Conservation (phyloP, 1,140 invertebrate species). For the Brachionus rotundiformis region DNA sequence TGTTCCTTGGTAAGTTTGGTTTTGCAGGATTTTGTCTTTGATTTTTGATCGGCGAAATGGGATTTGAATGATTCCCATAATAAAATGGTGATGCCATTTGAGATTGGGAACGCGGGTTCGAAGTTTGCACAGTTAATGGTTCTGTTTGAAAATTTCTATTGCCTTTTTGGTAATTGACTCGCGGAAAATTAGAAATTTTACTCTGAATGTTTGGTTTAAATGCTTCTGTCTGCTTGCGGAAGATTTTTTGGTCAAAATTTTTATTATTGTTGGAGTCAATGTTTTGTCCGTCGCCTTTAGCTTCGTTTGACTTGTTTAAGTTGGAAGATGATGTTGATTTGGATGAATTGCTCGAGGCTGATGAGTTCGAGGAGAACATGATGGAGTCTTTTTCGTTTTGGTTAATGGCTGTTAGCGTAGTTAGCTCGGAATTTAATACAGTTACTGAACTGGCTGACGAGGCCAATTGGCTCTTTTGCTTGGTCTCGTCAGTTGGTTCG, state of each 20-base stretch:
- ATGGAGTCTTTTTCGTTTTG: slow-evolving; percentile 19
- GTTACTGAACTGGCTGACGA: slow-evolving; percentile 1
- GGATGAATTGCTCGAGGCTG: background rate
- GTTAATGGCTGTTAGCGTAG: slow-evolving; percentile 8
- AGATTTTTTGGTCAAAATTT: slow-evolving; percentile 9
- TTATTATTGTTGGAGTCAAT: slow-evolving; percentile 18
- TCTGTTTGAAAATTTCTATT: slow-evolving; percentile 12
- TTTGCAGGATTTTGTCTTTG: background rate
- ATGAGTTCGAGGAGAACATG: background rate
- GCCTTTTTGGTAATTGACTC: background rate
- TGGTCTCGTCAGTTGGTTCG: background rate
- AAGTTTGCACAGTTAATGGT: slow-evolving; percentile 19
- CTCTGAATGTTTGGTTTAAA: background rate
- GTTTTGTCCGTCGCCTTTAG: background rate
- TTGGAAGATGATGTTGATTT: slow-evolving; percentile 10
- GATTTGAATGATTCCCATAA: slow-evolving; percentile 25
- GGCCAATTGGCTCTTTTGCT: background rate
- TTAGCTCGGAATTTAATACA: background rate
- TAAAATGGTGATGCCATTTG: slow-evolving; percentile 40
- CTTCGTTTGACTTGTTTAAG: slow-evolving; percentile 13
- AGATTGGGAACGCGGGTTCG: background rate
- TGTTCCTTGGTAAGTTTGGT: background rate
- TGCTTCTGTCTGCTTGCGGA: background rate
- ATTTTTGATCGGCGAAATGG: slow-evolving; percentile 9
- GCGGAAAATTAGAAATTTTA: background rate